Percentiles rank a stretch among this genome's conserved stretches.
These are phyloP conservation scores for Hycleus cichorii DNA, from an alignment of 1,140 invertebrate species.

Conservation along the genomic window DNA sequence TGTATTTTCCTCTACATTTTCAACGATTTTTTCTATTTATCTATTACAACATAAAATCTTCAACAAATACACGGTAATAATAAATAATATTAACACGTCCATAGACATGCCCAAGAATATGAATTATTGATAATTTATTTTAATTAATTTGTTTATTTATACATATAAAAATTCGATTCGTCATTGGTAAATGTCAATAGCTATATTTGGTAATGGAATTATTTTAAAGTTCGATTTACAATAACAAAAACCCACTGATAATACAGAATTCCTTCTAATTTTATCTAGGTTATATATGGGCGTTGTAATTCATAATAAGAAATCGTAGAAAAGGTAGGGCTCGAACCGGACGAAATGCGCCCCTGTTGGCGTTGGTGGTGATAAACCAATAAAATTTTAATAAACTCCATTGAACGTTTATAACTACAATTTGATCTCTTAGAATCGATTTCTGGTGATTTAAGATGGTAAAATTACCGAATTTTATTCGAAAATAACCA, in stretches of 20 bases:
- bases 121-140: conserved; percentile 12
- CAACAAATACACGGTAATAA: neutral
- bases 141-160: conserved; percentile 7
- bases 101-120: conserved; percentile 1
- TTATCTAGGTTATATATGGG: conserved; percentile 8
- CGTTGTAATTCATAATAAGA: conserved; percentile 2
- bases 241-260: conserved; percentile 2
- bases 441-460: too few species aligned
- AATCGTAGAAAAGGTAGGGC: neutral
- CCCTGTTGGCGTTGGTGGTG: neutral
- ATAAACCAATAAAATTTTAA: neutral
- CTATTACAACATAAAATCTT: neutral
- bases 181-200: conserved; percentile 13
- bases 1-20: too few species aligned
- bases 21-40: neutral
- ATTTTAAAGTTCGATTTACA: neutral
- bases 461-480: too few species aligned
- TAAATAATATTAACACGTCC: conserved; percentile 10
- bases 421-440: too few species aligned
- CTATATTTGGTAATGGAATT: conserved; percentile 5
- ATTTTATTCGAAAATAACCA: too few species aligned
- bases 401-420: too few species aligned
- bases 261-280: conserved; percentile 1
- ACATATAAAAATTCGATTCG: conserved; percentile 4
- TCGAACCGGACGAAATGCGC: too few species aligned